Conservation (phyloP, 2,113 vertebrate species). For the Dryoscopus gambensis region DNA sequence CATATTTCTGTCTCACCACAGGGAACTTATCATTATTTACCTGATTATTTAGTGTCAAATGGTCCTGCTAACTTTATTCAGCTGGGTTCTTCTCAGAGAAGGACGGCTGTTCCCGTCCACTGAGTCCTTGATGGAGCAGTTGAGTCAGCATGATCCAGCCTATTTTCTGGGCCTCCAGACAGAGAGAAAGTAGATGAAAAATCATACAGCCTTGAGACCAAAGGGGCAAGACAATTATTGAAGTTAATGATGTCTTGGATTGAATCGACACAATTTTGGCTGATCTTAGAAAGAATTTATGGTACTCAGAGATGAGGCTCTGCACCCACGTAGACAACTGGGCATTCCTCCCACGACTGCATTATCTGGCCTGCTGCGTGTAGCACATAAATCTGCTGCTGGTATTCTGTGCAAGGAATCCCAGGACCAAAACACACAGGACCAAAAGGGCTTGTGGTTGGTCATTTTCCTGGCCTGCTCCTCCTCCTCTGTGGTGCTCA, state of each 20-base stretch:
- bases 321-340: not conserved
- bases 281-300: conserved; percentile 18
- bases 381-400: not conserved
- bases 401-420: not conserved
- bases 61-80: conserved; percentile 38
- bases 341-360: not conserved
- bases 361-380: not conserved
- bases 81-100: conserved; percentile 57
- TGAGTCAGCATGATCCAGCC: not conserved
- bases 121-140: conserved; percentile 19
- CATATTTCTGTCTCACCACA: not conserved
- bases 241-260: not conserved
- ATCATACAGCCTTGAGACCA: not conserved
- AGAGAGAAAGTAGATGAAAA: not conserved
- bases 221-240: not conserved
- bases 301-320: not conserved
- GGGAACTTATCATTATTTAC: not conserved
- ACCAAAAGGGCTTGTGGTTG: not conserved
- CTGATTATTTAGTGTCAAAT: conserved; percentile 17
- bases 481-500: not conserved
- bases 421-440: not conserved
- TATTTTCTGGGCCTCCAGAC: not conserved
- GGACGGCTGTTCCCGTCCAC: not conserved
- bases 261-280: not conserved
- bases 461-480: not conserved